phyloP scores from a whole-genome alignment of 1,140 invertebrate species.

The Neodiprion fabricii region DNA sequence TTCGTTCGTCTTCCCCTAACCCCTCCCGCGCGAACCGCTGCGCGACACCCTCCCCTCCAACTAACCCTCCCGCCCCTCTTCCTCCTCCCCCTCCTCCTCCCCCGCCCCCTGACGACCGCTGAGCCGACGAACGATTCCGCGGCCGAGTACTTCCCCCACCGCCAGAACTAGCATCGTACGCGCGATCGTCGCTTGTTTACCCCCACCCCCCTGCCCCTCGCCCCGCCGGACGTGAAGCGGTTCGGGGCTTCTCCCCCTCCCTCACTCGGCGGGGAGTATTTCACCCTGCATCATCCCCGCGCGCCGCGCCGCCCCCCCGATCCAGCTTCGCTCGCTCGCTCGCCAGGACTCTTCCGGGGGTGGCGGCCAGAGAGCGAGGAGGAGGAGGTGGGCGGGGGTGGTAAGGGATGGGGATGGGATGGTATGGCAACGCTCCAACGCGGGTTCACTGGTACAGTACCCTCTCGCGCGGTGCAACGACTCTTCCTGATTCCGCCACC shows the following conservation, averaged over 20 bases:
- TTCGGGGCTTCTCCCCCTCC: neutral
- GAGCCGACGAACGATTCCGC: neutral
- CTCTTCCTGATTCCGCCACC: conserved; percentile 55
- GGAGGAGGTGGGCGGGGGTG: conserved; percentile 18
- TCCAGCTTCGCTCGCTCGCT: neutral
- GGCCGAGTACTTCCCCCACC: conserved; percentile 5
- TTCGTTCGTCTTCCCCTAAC: conserved; percentile 16
- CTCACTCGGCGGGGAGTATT: neutral
- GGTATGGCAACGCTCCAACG: conserved; percentile 25
- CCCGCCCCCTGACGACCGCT: neutral
- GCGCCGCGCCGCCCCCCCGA: neutral
- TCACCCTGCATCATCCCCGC: neutral
- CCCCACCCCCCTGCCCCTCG: neutral
- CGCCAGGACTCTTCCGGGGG: conserved; percentile 1
- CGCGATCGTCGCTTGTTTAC: conserved; percentile 1
- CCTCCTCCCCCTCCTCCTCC: conserved; percentile 13
- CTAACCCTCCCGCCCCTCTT: conserved; percentile 18
- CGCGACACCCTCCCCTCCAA: conserved; percentile 18
- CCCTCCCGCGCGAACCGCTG: conserved; percentile 12
- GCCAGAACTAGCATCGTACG: neutral
- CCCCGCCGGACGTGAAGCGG: neutral
- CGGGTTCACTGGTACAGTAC: conserved; percentile 62
- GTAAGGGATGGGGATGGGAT: conserved; percentile 23
- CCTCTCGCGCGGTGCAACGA: conserved; percentile 56
- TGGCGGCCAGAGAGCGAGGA: conserved; percentile 14